These are phyloP conservation scores for Percopsis transmontana DNA, from an alignment of 2,113 vertebrate genomes.

Conservation along the genomic window DNA sequence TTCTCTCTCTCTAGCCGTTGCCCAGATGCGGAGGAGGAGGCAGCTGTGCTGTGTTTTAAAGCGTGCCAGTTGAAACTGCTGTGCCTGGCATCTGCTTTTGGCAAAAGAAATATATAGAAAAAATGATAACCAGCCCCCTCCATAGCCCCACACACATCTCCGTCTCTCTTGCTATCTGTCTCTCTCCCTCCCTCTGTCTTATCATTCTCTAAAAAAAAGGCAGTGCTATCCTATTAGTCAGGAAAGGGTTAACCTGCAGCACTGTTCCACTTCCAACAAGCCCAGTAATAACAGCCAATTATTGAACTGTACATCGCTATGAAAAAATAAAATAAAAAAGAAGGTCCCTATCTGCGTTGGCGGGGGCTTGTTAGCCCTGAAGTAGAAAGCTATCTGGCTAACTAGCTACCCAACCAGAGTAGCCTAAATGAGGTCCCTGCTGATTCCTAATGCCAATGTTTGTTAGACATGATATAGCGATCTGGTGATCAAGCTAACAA, in stretches of 20 bases:
- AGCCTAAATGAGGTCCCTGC: conserved; percentile 52
- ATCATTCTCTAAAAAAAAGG: conserved; percentile 62
- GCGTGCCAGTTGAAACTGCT: conserved; percentile 60
- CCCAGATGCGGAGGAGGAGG: conserved; percentile 62
- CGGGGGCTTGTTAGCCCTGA: conserved; percentile 44
- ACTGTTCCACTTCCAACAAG: conserved; percentile 58
- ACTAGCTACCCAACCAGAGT: conserved; percentile 39
- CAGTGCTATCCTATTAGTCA: conserved; percentile 38
- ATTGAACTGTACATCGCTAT: conserved; percentile 54
- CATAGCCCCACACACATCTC: conserved; percentile 45
- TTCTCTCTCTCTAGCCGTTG: conserved; percentile 26
- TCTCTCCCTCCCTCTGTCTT: conserved; percentile 30
- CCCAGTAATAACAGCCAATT: conserved; percentile 73
- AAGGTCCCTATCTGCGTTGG: conserved; percentile 34
- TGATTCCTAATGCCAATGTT: conserved; percentile 44
- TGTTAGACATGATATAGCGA: conserved; percentile 41
- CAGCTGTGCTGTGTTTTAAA: conserved; percentile 65
- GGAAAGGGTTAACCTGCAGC: conserved; percentile 59
- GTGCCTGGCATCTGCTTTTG: conserved; percentile 58
- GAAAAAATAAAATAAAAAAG: conserved; percentile 37
- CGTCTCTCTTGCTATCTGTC: conserved; percentile 13
- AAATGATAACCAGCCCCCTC: conserved; percentile 57
- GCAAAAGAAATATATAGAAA: conserved; percentile 37
- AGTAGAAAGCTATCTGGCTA: conserved; percentile 45
- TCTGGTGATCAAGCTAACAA: conserved; percentile 53